Evolutionary conservation across 2,797 vertebrate species (phyloP), one percentile per base, ranked within the genome.

Genomic region (Manis pentadactyla): DNA sequence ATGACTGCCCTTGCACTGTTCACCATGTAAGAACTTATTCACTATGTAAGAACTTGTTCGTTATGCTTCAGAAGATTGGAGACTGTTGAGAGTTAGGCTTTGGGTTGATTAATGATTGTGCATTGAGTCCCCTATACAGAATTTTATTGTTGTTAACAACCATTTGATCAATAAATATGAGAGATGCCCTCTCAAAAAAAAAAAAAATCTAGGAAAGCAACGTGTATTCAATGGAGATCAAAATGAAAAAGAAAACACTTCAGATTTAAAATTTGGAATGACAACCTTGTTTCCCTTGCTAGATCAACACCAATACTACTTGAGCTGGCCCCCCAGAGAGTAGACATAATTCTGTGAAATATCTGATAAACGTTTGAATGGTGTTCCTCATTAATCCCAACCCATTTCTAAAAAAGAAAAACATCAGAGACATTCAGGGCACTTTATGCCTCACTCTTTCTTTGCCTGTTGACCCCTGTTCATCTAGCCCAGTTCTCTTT

Each of bases 361-460:
- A 59, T 37, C 81, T 61, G 49, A 53, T n/a, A 23, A 18, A 39
- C 34, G 46, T 93, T 64, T 92, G 49, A 68, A n/a, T 75, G 55
- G 37, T 25, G 9, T 25, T 94, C 55, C 81, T 96, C 57, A 34
- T 87, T 94, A 91, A 93, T 90, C 57, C 68, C 31, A 42, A 31
- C 68, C 29, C 49, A 78, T 95, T 89, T 86, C 61, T 68, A 18
- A 19, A 74, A 89, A 83, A 74, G 71, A 85, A 87, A 83, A 93
- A 39, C 53, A 95, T 78, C 46, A 23, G 71, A 87, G 74, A 64
- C 86, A 74, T 84, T 46, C 37, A 42, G 77, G 49, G 75, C 37
- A 42, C 31, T 64, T 51, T 61, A 34, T 49, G 27, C 46, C 27
- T 92, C 17, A 31, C 13, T 46, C n/a, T 95, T 81, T 95, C 78